Conservation (phyloP, 2,797 vertebrate genomes). For the Lophotriccus pileatus region DNA sequence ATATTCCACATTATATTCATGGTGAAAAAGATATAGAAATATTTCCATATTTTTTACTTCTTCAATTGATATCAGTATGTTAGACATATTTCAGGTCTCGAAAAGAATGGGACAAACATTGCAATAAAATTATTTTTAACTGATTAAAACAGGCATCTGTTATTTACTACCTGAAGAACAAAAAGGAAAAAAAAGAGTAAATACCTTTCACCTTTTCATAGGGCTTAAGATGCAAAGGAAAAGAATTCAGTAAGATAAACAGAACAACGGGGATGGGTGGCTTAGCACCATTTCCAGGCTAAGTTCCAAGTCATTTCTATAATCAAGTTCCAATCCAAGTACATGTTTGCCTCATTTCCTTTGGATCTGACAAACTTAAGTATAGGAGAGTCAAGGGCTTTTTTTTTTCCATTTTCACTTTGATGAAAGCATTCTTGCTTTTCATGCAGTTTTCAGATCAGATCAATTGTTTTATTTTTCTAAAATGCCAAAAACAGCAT, state of each 20-base stretch:
- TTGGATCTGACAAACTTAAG: conserved; percentile 61
- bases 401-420: conserved; percentile 58
- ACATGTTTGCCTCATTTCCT: conserved; percentile 52
- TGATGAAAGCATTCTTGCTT: conserved; percentile 62
- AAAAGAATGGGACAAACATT: not conserved
- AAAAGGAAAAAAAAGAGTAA: not conserved
- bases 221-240: not conserved
- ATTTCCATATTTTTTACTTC: not conserved
- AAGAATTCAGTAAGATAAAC: not conserved
- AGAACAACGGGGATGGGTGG: not conserved
- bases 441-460: conserved; percentile 64
- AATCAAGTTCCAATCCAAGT: conserved; percentile 55
- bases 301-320: conserved; percentile 59
- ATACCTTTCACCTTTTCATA: not conserved
- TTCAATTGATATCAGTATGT: not conserved
- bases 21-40: not conserved
- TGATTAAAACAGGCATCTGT: conserved; percentile 12
- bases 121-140: not conserved
- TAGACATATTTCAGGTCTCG: not conserved
- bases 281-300: conserved; percentile 10
- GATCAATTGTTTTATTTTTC: conserved; percentile 67
- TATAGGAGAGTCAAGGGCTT: conserved; percentile 54
- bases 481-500: conserved; percentile 50
- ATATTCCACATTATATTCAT: not conserved
- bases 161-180: not conserved